A percentile compares a stretch with the other conserved stretches of the same genome.
Evolutionary conservation across 2,888 invertebrate genomes (phyloP).

Genomic region (Cantharis flavilabris): DNA sequence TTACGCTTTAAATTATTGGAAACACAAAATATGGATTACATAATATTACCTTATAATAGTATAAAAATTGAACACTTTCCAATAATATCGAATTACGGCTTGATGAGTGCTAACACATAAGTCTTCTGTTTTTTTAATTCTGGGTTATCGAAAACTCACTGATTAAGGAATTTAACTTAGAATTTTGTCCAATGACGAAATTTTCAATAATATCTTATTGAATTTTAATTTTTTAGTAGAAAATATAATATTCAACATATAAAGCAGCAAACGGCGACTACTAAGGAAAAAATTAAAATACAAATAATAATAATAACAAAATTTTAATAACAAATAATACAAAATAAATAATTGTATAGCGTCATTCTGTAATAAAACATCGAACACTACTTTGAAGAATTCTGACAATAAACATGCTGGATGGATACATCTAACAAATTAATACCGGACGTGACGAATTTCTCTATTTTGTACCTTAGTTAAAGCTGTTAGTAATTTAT

Average conservation of each 20-base stretch:
- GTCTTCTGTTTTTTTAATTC: neutral
- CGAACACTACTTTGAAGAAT: neutral
- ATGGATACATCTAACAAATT: slow-evolving; percentile 7
- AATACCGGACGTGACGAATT: neutral
- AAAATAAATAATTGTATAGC: slow-evolving; percentile 2
- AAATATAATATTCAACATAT: neutral
- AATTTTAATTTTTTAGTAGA: neutral
- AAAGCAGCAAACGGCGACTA: neutral
- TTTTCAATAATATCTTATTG: too few species aligned
- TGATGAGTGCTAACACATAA: neutral
- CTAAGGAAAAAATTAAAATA: neutral
- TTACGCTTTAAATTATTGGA: neutral
- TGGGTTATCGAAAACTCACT: neutral
- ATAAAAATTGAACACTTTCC: neutral
- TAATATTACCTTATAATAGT: neutral
- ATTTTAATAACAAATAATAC: neutral
- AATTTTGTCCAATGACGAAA: neutral
- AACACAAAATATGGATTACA: neutral
- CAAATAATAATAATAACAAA: neutral
- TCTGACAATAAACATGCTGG: neutral
- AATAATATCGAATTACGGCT: neutral
- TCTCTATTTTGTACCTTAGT: slow-evolving; percentile 69
- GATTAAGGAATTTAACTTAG: neutral
- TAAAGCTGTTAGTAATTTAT: slow-evolving; percentile 79
- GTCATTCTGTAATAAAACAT: neutral